Evolutionary conservation across 2,888 invertebrate genomes (phyloP).

Genomic region (Scrobipalpa atriplicella): DNA sequence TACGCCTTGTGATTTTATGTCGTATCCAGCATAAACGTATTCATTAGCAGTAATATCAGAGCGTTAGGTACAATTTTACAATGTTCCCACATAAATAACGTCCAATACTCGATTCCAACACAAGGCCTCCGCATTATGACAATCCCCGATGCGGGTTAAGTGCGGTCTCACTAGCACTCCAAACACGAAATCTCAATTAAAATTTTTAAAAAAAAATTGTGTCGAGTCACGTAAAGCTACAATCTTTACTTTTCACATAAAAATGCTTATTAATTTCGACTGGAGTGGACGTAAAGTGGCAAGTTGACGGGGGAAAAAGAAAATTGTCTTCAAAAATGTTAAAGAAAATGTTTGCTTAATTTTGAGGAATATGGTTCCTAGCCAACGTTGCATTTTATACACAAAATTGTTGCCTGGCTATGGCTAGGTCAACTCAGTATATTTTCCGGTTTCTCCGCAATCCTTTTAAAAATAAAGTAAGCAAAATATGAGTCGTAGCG

Average conservation of each 20-base stretch:
- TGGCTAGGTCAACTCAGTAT: not conserved
- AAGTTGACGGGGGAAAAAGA: not conserved
- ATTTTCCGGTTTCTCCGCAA: not conserved
- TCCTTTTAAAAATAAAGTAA: no score
- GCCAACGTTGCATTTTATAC: not conserved
- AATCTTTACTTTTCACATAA: not conserved
- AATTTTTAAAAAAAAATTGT: not conserved
- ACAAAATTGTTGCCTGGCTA: not conserved
- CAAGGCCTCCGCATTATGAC: not conserved
- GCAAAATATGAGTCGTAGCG: no score
- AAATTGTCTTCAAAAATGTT: not conserved
- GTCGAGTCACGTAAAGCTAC: not conserved
- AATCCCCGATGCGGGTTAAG: not conserved
- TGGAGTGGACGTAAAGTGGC: conserved; percentile 5
- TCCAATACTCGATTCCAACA: not conserved
- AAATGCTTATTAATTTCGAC: conserved; percentile 4
- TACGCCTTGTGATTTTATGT: no score
- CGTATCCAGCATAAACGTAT: not conserved
- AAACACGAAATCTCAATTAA: conserved; percentile 2
- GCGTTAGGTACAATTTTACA: not conserved
- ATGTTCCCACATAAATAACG: not conserved
- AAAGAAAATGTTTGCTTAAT: not conserved
- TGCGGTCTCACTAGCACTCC: not conserved
- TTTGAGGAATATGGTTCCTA: not conserved
- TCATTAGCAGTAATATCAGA: not conserved